A percentile compares a stretch with the other conserved stretches of the same genome.
phyloP scores from a whole-genome alignment of 2,888 invertebrate genomes.

The Hedya salicella region DNA sequence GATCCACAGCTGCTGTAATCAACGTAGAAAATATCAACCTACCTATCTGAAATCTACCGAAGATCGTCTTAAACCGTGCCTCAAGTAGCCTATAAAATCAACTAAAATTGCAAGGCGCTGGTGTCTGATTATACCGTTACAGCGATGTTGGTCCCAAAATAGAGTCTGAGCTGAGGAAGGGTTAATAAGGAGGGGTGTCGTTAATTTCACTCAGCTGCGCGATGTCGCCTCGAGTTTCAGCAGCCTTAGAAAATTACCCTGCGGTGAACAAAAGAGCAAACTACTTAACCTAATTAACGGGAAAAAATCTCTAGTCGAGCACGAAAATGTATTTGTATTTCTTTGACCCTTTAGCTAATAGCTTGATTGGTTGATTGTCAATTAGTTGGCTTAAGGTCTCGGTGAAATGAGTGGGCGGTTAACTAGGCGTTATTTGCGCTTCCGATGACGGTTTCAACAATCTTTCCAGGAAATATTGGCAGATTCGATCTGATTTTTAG shows the following conservation, averaged over 20 bases:
- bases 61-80: slow-evolving; percentile 39
- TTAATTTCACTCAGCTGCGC: slow-evolving; percentile 65
- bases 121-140: slow-evolving; percentile 58
- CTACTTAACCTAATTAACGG: slow-evolving; percentile 77
- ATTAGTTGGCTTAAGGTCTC: slow-evolving; percentile 31
- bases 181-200: slow-evolving; percentile 74
- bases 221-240: slow-evolving; percentile 68
- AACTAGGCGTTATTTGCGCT: not conserved
- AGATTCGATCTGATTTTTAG: not conserved
- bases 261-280: slow-evolving; percentile 66
- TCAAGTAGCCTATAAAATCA: slow-evolving; percentile 48
- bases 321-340: slow-evolving; percentile 43
- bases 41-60: not conserved
- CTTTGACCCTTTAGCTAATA: slow-evolving; percentile 35
- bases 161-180: slow-evolving; percentile 66
- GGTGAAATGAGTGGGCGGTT: slow-evolving; percentile 19
- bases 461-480: not conserved
- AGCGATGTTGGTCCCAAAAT: slow-evolving; percentile 65
- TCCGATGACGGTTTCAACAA: not conserved
- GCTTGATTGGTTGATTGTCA: slow-evolving; percentile 34
- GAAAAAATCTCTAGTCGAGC: slow-evolving; percentile 57
- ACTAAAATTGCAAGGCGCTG: slow-evolving; percentile 52
- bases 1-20: too few relatives aligned
- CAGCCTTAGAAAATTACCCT: slow-evolving; percentile 66
- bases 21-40: too few relatives aligned